A percentile compares a stretch with the other conserved stretches of the same genome.
These are phyloP conservation scores for Meloidogyne floridensis DNA, from an alignment of 1,140 invertebrate species.

Conservation along the genomic window DNA sequence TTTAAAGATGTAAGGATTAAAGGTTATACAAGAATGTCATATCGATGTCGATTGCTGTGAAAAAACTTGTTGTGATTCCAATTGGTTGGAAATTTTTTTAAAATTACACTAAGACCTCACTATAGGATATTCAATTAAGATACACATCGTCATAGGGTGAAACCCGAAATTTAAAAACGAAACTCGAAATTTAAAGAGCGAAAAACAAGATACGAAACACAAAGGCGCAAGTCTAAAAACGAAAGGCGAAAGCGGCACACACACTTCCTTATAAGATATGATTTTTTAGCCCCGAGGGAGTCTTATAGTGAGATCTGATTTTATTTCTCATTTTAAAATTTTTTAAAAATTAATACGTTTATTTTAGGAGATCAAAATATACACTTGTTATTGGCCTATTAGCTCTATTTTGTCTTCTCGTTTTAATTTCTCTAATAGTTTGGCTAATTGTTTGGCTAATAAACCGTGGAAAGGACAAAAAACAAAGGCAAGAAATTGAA, in stretches of 20 bases:
- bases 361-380: conserved; percentile 14
- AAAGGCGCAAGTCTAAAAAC: no score
- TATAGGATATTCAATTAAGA: no score
- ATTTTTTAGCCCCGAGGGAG: no score
- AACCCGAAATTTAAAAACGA: no score
- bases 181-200: no score
- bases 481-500: conserved; percentile 11
- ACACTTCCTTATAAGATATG: no score
- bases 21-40: conserved; percentile 27
- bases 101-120: not conserved
- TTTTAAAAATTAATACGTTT: not conserved
- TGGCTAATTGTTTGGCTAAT: conserved; percentile 23
- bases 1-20: no score
- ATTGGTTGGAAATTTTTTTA: conserved; percentile 13
- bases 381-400: conserved; percentile 16
- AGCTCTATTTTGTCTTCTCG: conserved; percentile 22
- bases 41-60: conserved; percentile 29
- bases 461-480: conserved; percentile 18
- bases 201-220: no score
- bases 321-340: no score
- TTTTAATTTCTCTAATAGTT: conserved; percentile 22
- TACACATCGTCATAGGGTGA: no score
- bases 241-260: no score
- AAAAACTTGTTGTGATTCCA: conserved; percentile 24
- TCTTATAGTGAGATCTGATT: no score